Evolutionary conservation across 2,888 invertebrate genomes (phyloP), one percentile per base, ranked within the genome.

Genomic region (Pachydiplax longipennis): DNA sequence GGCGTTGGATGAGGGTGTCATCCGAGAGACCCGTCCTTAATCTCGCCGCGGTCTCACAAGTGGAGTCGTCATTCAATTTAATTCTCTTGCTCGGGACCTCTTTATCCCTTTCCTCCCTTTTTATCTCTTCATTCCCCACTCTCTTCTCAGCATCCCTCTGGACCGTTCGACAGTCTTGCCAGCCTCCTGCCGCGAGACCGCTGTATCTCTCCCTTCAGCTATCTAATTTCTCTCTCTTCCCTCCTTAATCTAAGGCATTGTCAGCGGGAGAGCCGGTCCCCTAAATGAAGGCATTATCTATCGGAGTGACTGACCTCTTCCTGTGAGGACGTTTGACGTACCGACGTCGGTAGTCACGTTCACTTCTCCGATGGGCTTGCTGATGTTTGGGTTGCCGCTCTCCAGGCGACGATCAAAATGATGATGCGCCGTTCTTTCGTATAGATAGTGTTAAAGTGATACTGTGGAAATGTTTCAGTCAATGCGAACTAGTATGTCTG

Each of bases 231-330:
- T 44, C 48, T 48, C 25, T 40, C 81, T 35, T 44, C 44, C 82
- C 44, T 22, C 61, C 65, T 87, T 65, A 87, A 87, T 87, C 61
- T 87, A 40, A 37, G n/a, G 58, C 65, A 87, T 87, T 87, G 87
- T 65, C 65, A 65, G 87, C 87, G 22, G 87, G n/a, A 37, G 61
- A 35, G 22, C 10, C 37, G 65, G n/a, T 87, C 15, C 25, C 61
- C 13, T 37, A 35, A 22, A 31, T 37, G 65, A 12, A 37, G 87
- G n/a, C 87, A 87, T 87, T 61, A 87, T 87, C 61, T 87, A 61
- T 61, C 37, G 87, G 61, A 87, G 87, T 87, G 87, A 87, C 37
- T 87, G 87, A 87, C 87, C 61, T 65, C 87, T 37, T 65, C 87
- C 40, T 18, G 12, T n/a, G 61, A 65, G 58, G 37, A 25, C 87